These are phyloP conservation scores for Montipora capricornis DNA, from an alignment of 64 coral and sea anemone species.

Conservation along the genomic window DNA sequence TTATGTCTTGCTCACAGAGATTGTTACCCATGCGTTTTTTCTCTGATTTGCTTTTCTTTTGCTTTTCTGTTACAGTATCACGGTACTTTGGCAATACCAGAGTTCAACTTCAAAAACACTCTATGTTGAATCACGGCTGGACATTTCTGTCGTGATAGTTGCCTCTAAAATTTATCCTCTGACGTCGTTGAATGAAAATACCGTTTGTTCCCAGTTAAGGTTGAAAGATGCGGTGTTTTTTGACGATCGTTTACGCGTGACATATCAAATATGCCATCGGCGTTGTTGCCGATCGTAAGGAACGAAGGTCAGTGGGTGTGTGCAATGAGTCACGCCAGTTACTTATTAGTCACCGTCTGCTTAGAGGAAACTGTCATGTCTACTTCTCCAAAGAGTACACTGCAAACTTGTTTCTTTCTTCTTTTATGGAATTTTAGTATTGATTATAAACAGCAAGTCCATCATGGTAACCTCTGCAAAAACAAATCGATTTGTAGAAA, in stretches of 20 bases:
- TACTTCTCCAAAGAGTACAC: not conserved
- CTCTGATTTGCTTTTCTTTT: not conserved
- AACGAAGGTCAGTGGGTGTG: not conserved
- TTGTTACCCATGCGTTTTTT: not conserved
- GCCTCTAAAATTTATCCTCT: not conserved
- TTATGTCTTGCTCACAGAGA: no score
- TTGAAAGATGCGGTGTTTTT: constrained; percentile 46
- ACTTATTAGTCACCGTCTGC: not conserved
- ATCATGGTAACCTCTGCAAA: not conserved
- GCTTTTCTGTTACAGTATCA: not conserved
- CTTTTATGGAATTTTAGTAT: not conserved
- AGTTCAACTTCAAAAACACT: not conserved
- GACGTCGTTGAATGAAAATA: not conserved
- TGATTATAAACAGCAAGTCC: not conserved
- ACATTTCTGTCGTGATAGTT: not conserved
- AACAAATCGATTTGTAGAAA: constrained; percentile 13
- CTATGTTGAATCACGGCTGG: not conserved
- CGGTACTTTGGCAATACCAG: not conserved
- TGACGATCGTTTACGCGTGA: not conserved
- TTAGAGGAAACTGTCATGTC: not conserved
- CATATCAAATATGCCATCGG: not conserved
- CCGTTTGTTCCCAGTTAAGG: constrained; percentile 16
- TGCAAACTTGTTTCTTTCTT: no score
- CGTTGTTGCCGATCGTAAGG: not conserved
- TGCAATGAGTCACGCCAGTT: constrained; percentile 13